Percentiles rank a stretch among this genome's conserved stretches.
Conservation (phyloP, 2,797 vertebrate species). For the Parauchenoglanis ngamensis region DNA sequence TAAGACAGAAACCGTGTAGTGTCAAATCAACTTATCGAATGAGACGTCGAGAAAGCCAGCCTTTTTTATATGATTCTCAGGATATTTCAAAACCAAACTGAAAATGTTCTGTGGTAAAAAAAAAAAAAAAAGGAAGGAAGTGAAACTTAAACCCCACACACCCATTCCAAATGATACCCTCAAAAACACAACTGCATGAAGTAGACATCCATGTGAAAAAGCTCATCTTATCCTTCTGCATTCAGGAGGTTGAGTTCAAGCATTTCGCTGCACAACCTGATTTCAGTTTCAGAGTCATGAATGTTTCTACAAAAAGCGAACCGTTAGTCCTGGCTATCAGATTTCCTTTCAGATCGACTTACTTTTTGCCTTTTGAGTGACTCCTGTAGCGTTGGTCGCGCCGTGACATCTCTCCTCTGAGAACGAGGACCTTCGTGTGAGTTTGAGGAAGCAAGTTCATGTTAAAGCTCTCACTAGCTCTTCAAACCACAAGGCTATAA, state of each 20-base stretch:
- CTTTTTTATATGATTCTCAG: neutral
- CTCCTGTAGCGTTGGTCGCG: constrained; percentile 59
- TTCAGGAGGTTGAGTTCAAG: neutral
- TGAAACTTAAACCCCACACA: constrained; percentile 40
- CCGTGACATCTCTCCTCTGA: constrained; percentile 64
- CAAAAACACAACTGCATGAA: neutral
- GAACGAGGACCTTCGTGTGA: constrained; percentile 60
- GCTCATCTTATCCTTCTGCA: neutral
- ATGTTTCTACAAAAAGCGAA: neutral
- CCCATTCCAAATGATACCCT: neutral
- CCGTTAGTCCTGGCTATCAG: neutral
- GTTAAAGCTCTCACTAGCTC: constrained; percentile 50
- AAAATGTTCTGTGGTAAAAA: neutral
- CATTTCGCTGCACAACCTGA: too few species aligned
- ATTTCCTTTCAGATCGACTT: constrained; percentile 27
- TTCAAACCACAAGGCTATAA: constrained; percentile 44
- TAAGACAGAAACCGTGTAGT: neutral
- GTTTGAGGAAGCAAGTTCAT: constrained; percentile 65
- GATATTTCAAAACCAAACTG: neutral
- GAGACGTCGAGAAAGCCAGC: neutral
- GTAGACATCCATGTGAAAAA: neutral
- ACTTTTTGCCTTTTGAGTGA: constrained; percentile 59
- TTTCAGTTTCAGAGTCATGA: neutral
- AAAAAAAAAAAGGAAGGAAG: constrained; percentile 45
- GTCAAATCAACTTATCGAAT: neutral